Conservation (phyloP, 2,797 vertebrate species). For the Erethizon dorsatum region DNA sequence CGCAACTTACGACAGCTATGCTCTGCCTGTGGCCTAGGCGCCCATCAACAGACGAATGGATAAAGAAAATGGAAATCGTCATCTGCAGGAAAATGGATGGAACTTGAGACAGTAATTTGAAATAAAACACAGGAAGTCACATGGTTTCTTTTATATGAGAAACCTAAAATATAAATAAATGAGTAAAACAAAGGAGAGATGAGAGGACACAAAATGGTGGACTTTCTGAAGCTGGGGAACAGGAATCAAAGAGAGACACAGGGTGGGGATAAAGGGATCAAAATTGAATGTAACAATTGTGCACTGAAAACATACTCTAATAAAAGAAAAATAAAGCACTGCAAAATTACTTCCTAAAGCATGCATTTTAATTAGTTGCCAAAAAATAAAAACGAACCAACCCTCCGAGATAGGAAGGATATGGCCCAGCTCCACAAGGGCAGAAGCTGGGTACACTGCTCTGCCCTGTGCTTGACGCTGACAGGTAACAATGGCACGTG, state of each 20-base stretch:
- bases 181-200: neutral
- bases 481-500: accelerated
- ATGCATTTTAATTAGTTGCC: neutral
- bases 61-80: neutral
- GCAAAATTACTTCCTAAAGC: neutral
- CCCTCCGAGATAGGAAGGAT: neutral
- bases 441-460: neutral
- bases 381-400: neutral
- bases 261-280: neutral
- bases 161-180: neutral
- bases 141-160: neutral
- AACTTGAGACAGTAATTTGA: neutral
- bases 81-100: neutral
- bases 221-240: neutral
- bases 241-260: neutral
- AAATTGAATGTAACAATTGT: neutral
- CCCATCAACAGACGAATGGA: neutral
- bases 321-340: neutral
- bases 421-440: accelerated
- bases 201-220: neutral
- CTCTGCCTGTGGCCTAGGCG: neutral
- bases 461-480: accelerated
- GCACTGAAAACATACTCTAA: neutral
- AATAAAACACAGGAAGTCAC: neutral
- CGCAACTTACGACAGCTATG: neutral